These are phyloP conservation scores for Solen grandis DNA, from an alignment of 1,140 invertebrate species.

Conservation along the genomic window DNA sequence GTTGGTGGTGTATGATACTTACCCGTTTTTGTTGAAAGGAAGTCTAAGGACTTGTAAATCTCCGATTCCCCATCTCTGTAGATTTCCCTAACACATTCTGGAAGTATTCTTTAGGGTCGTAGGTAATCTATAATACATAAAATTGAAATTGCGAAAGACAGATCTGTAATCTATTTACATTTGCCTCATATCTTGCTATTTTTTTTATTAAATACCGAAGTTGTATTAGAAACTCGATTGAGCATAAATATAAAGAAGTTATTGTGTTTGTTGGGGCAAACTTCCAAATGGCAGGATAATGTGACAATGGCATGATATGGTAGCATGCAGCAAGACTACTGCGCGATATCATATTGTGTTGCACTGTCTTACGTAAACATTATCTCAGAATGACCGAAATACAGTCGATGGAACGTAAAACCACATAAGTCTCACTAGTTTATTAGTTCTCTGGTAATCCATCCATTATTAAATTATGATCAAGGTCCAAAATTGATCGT, in stretches of 20 bases:
- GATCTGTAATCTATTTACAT: too few species aligned
- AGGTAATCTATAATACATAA: too few species aligned
- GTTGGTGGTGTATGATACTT: too few species aligned
- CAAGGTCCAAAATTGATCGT: too few species aligned
- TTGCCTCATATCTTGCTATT: too few species aligned
- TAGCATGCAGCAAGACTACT: neutral
- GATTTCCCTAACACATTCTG: constrained; percentile 59
- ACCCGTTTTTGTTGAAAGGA: constrained; percentile 63
- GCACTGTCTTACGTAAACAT: neutral
- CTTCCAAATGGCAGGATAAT: constrained; percentile 10
- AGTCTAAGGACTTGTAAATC: constrained; percentile 52
- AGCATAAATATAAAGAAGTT: too few species aligned
- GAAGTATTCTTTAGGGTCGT: constrained; percentile 56
- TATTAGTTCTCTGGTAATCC: neutral
- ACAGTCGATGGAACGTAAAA: neutral
- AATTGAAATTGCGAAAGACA: too few species aligned
- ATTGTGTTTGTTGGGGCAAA: too few species aligned
- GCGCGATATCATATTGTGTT: neutral
- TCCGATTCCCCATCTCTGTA: constrained; percentile 53
- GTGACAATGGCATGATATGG: neutral
- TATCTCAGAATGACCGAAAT: neutral
- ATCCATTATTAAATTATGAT: too few species aligned
- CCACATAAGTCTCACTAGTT: neutral
- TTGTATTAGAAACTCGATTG: too few species aligned
- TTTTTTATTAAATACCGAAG: too few species aligned